phyloP scores from a whole-genome alignment of 2,797 vertebrate species.

The Sternarchorhynchus goeldii region DNA sequence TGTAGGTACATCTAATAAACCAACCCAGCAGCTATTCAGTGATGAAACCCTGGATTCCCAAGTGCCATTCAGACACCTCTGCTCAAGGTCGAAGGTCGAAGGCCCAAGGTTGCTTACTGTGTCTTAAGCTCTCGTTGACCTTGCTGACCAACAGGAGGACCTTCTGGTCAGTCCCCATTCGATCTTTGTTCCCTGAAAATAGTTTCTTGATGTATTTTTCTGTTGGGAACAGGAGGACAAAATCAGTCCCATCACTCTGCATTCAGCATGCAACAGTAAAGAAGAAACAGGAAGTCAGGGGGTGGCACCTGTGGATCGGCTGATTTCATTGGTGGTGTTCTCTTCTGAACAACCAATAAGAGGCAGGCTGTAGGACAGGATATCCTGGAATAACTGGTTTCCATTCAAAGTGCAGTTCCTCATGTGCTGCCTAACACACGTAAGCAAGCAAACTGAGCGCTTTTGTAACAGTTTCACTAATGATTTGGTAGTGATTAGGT shows the following conservation, averaged over 20 bases:
- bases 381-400: slow-evolving; percentile 90
- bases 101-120: slow-evolving; percentile 76
- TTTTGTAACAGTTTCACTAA: no score
- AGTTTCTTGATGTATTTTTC: slow-evolving; percentile 94
- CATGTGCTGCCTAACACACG: slow-evolving; percentile 88
- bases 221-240: slow-evolving; percentile 54
- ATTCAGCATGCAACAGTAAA: neutral
- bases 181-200: slow-evolving; percentile 89
- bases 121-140: slow-evolving; percentile 89
- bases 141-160: slow-evolving; percentile 97
- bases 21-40: no score
- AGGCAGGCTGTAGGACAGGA: slow-evolving; percentile 89
- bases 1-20: neutral
- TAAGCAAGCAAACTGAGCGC: neutral
- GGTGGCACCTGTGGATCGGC: slow-evolving; percentile 81
- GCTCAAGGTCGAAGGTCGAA: neutral
- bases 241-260: neutral
- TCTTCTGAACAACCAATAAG: slow-evolving; percentile 88
- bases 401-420: slow-evolving; percentile 87
- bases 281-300: neutral
- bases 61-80: no score
- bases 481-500: no score
- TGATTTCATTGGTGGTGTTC: slow-evolving; percentile 82
- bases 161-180: slow-evolving; percentile 94
- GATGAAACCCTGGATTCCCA: no score